A percentile compares a stretch with the other conserved stretches of the same genome.
Evolutionary conservation across 2,113 vertebrate genomes (phyloP).

Genomic region (Girardinichthys multiradiatus): DNA sequence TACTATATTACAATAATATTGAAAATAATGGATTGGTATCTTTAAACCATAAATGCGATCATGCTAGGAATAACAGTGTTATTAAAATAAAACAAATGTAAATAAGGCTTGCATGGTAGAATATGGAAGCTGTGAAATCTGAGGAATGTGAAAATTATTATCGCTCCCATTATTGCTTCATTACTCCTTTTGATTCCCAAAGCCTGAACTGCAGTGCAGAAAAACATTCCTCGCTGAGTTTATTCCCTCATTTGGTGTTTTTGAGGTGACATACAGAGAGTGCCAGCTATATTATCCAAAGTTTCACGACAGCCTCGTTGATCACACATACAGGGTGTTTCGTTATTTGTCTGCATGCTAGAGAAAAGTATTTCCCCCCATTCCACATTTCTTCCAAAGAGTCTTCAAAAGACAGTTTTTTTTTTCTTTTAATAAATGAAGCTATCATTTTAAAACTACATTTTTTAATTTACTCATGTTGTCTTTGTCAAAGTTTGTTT

Average conservation of each 20-base stretch:
- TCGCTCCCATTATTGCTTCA: not conserved
- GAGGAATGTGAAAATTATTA: not conserved
- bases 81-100: no score
- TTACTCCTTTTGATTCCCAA: not conserved
- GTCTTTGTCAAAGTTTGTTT: not conserved
- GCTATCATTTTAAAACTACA: not conserved
- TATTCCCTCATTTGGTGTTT: conserved; percentile 1
- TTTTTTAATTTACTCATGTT: not conserved
- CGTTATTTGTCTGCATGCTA: not conserved
- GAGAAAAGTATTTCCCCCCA: not conserved
- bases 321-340: no score
- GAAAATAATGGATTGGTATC: no score
- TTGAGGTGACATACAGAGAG: not conserved
- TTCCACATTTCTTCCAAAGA: not conserved
- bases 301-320: not conserved
- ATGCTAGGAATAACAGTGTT: no score
- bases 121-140: not conserved
- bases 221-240: not conserved
- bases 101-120: not conserved
- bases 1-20: no score
- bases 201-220: not conserved
- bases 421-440: not conserved
- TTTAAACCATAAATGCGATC: no score
- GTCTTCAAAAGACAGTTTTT: not conserved
- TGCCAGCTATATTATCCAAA: not conserved